phyloP scores from a whole-genome alignment of 2,888 invertebrate genomes.

The Furcula furcula region DNA sequence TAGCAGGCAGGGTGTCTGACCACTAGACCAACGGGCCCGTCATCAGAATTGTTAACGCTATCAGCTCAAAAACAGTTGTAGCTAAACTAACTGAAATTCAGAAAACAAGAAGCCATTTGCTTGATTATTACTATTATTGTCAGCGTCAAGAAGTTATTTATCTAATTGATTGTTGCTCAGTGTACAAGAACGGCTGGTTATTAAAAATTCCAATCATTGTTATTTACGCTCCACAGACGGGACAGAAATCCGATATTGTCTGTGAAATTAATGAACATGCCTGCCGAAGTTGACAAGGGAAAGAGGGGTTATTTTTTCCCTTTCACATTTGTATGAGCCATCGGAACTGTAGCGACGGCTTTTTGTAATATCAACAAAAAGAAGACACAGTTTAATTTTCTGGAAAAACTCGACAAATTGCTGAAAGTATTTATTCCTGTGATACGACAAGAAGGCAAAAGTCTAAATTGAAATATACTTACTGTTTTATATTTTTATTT shows the following conservation, averaged over 20 bases:
- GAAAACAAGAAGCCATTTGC: too few species aligned
- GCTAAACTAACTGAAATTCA: too few species aligned
- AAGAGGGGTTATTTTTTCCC: constrained; percentile 17
- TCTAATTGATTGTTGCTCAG: constrained; percentile 10
- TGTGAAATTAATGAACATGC: constrained; percentile 30
- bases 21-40: too few species aligned
- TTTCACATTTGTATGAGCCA: constrained; percentile 12
- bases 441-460: too few species aligned
- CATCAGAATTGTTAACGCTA: too few species aligned
- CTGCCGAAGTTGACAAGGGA: constrained; percentile 16
- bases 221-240: constrained; percentile 20
- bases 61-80: too few species aligned
- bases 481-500: too few species aligned
- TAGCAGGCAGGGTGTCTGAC: too few species aligned
- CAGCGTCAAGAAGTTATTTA: too few species aligned
- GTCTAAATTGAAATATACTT: too few species aligned
- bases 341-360: constrained; percentile 10
- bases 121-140: too few species aligned
- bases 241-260: constrained; percentile 30
- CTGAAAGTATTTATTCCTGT: neutral
- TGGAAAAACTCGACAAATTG: constrained; percentile 4
- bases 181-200: constrained; percentile 14
- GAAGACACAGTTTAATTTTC: constrained; percentile 5
- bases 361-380: constrained; percentile 1
- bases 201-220: constrained; percentile 30